Conservation (phyloP, 1,140 invertebrate species). For the Magallana ariakensis region DNA sequence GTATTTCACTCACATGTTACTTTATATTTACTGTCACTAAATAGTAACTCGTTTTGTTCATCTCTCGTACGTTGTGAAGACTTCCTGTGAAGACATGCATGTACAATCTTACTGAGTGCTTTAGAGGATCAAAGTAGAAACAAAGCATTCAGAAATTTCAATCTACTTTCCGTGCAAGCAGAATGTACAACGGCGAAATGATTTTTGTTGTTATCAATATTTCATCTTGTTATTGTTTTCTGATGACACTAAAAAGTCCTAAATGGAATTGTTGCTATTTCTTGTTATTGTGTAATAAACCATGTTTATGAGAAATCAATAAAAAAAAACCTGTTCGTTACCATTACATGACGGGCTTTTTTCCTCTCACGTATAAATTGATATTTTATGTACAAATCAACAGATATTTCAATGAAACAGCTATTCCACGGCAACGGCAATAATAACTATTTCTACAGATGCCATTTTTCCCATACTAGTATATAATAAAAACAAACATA, state of each 20-base stretch:
- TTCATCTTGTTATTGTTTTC: constrained; percentile 25
- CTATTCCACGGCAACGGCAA: neutral
- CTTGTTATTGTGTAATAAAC: constrained; percentile 34
- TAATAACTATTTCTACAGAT: neutral
- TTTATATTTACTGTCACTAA: no score
- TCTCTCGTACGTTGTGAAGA: no score
- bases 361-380: constrained; percentile 4
- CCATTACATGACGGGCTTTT: neutral
- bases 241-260: neutral
- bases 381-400: neutral
- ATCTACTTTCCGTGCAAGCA: no score
- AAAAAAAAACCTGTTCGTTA: neutral
- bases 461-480: no score
- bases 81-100: no score
- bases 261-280: constrained; percentile 1
- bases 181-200: no score
- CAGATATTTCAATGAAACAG: constrained; percentile 15
- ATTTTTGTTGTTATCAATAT: neutral
- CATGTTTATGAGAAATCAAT: constrained; percentile 26
- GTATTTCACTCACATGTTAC: no score
- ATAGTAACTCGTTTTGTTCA: no score
- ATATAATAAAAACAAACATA: no score
- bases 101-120: no score
- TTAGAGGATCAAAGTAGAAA: no score
- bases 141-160: no score